These are phyloP conservation scores for Cataglyphis hispanica DNA, from an alignment of 1,140 invertebrate species.

Conservation along the genomic window DNA sequence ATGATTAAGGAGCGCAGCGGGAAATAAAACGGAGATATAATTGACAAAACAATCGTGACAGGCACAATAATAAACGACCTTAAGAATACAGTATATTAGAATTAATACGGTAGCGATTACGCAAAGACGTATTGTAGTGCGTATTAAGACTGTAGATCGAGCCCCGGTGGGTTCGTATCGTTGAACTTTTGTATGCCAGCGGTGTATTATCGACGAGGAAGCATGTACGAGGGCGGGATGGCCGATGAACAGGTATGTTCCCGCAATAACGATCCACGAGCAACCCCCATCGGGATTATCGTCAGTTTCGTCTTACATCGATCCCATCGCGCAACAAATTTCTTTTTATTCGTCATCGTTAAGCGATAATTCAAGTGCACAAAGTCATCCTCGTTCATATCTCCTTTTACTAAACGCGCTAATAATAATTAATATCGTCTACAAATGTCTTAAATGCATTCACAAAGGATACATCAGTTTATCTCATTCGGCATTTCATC, in stretches of 20 bases:
- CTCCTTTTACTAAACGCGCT: slow-evolving; percentile 17
- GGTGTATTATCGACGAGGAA: slow-evolving; percentile 74
- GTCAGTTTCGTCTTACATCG: slow-evolving; percentile 2
- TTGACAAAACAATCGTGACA: slow-evolving; percentile 59
- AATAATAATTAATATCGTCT: neutral
- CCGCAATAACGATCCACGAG: slow-evolving; percentile 22
- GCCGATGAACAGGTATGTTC: slow-evolving; percentile 83
- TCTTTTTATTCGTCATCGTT: neutral
- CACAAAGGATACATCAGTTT: neutral
- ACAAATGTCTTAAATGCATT: neutral
- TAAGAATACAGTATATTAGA: slow-evolving; percentile 32
- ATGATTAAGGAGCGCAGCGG: neutral
- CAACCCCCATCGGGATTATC: neutral
- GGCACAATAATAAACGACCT: slow-evolving; percentile 66
- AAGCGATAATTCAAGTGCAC: neutral
- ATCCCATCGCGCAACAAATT: neutral
- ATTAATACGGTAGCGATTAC: slow-evolving; percentile 48
- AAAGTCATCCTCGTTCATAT: no score
- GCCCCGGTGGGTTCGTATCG: slow-evolving; percentile 13
- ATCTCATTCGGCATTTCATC: neutral
- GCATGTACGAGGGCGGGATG: slow-evolving; percentile 85
- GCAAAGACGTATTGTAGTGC: slow-evolving; percentile 39
- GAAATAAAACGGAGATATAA: slow-evolving; percentile 22
- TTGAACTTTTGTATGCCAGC: slow-evolving; percentile 70
- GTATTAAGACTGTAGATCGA: slow-evolving; percentile 12